Conservation (phyloP, 2,888 invertebrate genomes). For the Neria commutata region DNA sequence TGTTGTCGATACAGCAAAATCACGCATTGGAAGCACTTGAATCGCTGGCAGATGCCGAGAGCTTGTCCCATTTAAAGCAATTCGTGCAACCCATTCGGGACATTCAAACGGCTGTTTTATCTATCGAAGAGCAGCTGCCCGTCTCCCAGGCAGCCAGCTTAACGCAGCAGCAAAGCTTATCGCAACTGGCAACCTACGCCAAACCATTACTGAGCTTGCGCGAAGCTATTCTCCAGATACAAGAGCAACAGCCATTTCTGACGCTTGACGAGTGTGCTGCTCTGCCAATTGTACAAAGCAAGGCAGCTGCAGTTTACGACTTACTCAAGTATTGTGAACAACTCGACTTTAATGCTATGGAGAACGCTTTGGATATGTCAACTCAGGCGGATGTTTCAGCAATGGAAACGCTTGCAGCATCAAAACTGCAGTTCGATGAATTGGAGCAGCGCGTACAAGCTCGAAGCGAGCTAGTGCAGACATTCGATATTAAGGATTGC, state of each 20-base stretch:
- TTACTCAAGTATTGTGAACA: conserved; percentile 50
- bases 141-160: conserved; percentile 40
- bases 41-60: conserved; percentile 38
- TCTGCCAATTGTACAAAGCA: conserved; percentile 35
- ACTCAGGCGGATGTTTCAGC: conserved; percentile 67
- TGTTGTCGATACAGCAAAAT: conserved; percentile 42
- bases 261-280: conserved; percentile 37
- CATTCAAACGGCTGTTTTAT: conserved; percentile 51
- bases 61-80: conserved; percentile 47
- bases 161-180: conserved; percentile 31
- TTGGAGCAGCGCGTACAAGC: conserved; percentile 26
- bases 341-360: conserved; percentile 55
- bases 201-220: conserved; percentile 41
- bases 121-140: conserved; percentile 55
- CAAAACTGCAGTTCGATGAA: conserved; percentile 25
- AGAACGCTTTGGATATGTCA: conserved; percentile 65
- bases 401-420: conserved; percentile 65
- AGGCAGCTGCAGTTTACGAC: conserved; percentile 38
- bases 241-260: conserved; percentile 35
- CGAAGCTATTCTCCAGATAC: conserved; percentile 42
- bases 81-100: conserved; percentile 57
- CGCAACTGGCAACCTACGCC: conserved; percentile 36
- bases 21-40: conserved; percentile 44
- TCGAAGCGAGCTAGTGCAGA: conserved; percentile 20
- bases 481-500: conserved; percentile 35